Base-by-base conservation (phyloP, 2,113 vertebrate genomes). In the Chascanopsetta lugubris region DNA sequence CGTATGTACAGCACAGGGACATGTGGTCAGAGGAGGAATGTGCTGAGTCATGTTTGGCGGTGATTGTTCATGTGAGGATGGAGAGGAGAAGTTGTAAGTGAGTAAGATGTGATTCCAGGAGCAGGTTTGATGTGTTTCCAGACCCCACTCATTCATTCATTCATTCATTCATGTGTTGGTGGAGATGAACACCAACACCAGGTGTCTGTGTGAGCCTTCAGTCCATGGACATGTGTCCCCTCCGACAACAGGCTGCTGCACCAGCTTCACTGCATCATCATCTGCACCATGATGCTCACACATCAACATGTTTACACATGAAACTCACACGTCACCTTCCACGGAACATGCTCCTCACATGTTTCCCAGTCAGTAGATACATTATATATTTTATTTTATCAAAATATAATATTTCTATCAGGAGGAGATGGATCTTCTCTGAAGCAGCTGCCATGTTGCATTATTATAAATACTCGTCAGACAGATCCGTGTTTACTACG, bases 231-330 rank as follows among this genome's bases (percentile, higher is more conserved):
- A 61, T 32, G 50, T 68, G 24, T 70, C n/a, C 62, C 76, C 63
- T 82, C 75, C 74, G 77, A 65, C 76, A 75, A 61, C 60, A 73
- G 65, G 63, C 63, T 50, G 66, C 72, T 67, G n/a, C n/a, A n/a
- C n/a, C n/a, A n/a, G n/a, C n/a, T n/a, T n/a, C n/a, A n/a, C n/a
- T n/a, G n/a, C 50, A 64, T 38, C 32, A 8, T 73, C 69, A 54
- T 53, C 49, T 5, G 60, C 61, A 36, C 30, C 5, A n/a, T 21
- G 6, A 72, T 26, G 29, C 50, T 53, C 56, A 45, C 68, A 53
- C 46, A 34, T 47, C 61, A 34, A 34, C 9, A 61, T 6, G 32
- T 32, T 30, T 17, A 8, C 17, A 17, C 20, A 17, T 21, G 21
- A 34, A 36, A 26, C 45, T 13, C 55, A 8, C 22, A 59, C 27